Base-by-base conservation (phyloP, 2,888 invertebrate genomes). In the Autographa pulchrina region DNA sequence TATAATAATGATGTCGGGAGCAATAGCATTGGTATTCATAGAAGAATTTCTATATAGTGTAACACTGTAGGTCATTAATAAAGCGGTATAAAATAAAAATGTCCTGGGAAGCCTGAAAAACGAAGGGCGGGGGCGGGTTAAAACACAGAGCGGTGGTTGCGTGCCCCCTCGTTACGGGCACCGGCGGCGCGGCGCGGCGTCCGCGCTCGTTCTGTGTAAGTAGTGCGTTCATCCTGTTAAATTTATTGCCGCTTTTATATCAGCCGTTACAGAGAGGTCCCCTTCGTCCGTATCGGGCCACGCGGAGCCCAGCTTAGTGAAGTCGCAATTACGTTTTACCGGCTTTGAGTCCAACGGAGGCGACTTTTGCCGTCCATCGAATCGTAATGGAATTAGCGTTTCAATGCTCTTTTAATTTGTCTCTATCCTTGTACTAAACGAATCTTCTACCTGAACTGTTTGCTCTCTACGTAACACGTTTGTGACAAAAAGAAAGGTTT, bases 241-340 rank as follows among this genome's bases (percentile, higher is more conserved):
- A 96, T 96, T 96, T 96, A 96, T 95, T 94, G 94, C 93, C 92
- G 94, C 95, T 95, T 95, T 95, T 95, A 95, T 95, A 95, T 95
- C 94, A 94, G 93, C 93, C 94, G 94, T 94, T 94, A 94, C 93
- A 90, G 93, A 91, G 93, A 92, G 92, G 92, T 92, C 93, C 95
- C 94, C 93, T 94, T 92, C 93, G 94, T 92, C 92, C 93, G 93
- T 94, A 94, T 95, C 94, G 92, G 93, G 89, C 92, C 90, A 91
- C 92, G 92, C 91, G 94, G 92, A 93, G 90, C 94, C 94, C 93
- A 89, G 95, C 95, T 95, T 95, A 95, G 94, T 94, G 91, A 92
- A 95, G 93, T 95, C 93, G 95, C 96, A 95, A 95, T 96, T 95
- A 95, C 95, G 94, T 93, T 95, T 94, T 94, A 92, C 94, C 93